phyloP scores from a whole-genome alignment of 2,888 invertebrate species.

The Drosophila multiciliata region DNA sequence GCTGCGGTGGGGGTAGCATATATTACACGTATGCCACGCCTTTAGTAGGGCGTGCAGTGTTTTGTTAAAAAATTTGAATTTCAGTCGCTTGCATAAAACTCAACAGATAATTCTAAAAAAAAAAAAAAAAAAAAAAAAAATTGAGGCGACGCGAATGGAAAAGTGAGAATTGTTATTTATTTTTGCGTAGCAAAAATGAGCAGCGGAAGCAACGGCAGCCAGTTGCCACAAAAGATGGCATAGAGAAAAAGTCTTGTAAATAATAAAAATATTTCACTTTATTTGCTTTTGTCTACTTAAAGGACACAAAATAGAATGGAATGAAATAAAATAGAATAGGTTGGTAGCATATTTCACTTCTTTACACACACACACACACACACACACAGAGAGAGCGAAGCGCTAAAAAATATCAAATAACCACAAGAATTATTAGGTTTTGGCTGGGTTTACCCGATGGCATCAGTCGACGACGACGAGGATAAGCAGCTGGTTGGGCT shows the following conservation, averaged over 20 bases:
- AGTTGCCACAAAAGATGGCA: slow-evolving; percentile 43
- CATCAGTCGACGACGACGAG: neutral
- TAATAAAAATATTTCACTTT: slow-evolving; percentile 69
- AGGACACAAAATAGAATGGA: slow-evolving; percentile 36
- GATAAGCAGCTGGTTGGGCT: slow-evolving; percentile 14
- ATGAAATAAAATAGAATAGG: slow-evolving; percentile 38
- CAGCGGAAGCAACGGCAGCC: slow-evolving; percentile 19
- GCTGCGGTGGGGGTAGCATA: slow-evolving; percentile 8
- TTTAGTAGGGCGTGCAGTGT: slow-evolving; percentile 33
- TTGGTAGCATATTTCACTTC: slow-evolving; percentile 43
- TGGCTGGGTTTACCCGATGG: slow-evolving; percentile 23
- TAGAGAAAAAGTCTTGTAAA: slow-evolving; percentile 53
- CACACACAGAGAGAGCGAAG: neutral
- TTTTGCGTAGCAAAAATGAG: slow-evolving; percentile 57
- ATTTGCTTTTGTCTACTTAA: slow-evolving; percentile 59
- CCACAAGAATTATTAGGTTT: slow-evolving; percentile 61
- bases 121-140: neutral
- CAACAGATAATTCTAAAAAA: slow-evolving; percentile 22
- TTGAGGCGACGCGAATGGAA: neutral
- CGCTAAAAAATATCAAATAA: slow-evolving; percentile 61
- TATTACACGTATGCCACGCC: slow-evolving; percentile 55
- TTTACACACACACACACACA: neutral
- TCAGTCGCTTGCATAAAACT: slow-evolving; percentile 34
- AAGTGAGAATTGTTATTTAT: slow-evolving; percentile 55
- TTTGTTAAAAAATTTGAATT: slow-evolving; percentile 55